Evolutionary conservation across 2,113 vertebrate genomes (phyloP).

Genomic region (Pseudolaguvia tuberculata): DNA sequence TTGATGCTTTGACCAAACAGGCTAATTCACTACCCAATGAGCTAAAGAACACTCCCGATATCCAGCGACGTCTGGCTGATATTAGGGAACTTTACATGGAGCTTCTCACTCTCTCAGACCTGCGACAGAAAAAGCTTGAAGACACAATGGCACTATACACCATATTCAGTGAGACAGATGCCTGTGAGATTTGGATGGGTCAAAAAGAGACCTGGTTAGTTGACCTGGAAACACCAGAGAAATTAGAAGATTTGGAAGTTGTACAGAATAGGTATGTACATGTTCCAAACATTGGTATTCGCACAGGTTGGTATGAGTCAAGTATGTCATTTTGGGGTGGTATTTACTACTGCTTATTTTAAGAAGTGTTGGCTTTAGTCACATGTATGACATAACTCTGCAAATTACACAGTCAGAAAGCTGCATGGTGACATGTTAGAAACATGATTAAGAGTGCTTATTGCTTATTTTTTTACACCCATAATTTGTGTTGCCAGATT

Average conservation of each 20-base stretch:
- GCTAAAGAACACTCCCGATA: slow-evolving; percentile 79
- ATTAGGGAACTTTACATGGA: slow-evolving; percentile 79
- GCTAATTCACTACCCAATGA: slow-evolving; percentile 79
- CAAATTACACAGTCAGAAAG: background rate
- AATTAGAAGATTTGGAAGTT: slow-evolving; percentile 89
- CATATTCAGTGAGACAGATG: slow-evolving; percentile 89
- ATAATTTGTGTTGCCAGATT: slow-evolving; percentile 67
- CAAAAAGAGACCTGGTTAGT: slow-evolving; percentile 93
- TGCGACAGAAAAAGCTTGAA: slow-evolving; percentile 78
- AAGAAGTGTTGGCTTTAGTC: slow-evolving; percentile 11
- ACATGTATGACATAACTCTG: background rate
- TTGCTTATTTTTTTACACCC: background rate
- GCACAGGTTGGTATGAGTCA: slow-evolving; percentile 5
- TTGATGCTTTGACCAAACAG: slow-evolving; percentile 75
- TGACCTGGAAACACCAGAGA: slow-evolving; percentile 80
- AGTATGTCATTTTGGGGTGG: slow-evolving; percentile 13
- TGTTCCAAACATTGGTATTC: background rate
- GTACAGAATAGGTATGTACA: slow-evolving; percentile 83
- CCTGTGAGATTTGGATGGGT: slow-evolving; percentile 93
- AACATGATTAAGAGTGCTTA: background rate
- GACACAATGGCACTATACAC: slow-evolving; percentile 86
- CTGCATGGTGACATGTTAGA: background rate
- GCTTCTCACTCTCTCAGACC: slow-evolving; percentile 75
- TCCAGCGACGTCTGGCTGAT: slow-evolving; percentile 74
- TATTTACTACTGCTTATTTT: slow-evolving; percentile 3